Base-by-base conservation (phyloP, 2,888 invertebrate genomes). In the Lithophane leautieri region DNA sequence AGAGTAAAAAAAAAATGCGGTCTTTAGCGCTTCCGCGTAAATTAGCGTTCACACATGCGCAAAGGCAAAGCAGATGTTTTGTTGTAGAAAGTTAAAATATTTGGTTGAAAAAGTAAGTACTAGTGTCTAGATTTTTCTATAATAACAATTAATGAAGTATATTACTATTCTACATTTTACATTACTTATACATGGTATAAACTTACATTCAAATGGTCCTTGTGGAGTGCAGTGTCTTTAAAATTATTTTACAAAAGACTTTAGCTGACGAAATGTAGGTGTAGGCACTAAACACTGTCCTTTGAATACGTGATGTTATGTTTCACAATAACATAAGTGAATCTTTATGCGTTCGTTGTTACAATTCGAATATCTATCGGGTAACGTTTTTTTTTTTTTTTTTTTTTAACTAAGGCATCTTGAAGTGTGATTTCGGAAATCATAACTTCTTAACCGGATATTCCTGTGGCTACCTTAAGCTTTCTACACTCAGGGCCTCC, bases 121-220 rank as follows among this genome's bases (percentile, higher is more conserved):
- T 72, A 72, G 19, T 28, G 12, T 28, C 52, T 72, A 72, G 6
- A 22, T 16, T 11, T 25, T 34, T 34, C 7, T n/a, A 54, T 8
- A 4, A 56, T 16, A 56, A 14, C 0, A 6, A 25, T 71, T 28
- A 16, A 25, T 47, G 11, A 14, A n/a, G n/a, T n/a, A n/a, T 44
- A 34, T 25, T n/a, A 19, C 1, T 76, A 52, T 22, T 34, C 22
- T 76, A 62, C 12, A 40, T 56, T 56, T 16, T 56, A 56, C 14
- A 28, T 34, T 34, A 73, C 25, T 40, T 54, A 54, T 22, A 73
- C 14, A 71, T 14, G 47, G 14, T 69, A 42, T 25, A 71, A 34
- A 70, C 44, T 44, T 40, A 61, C 50, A 60, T 58, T 42, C 4
- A 42, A 58, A 54, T 40, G 7, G 9, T 11, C 9, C 9, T n/a